Evolutionary conservation across 2,888 invertebrate species (phyloP).

Genomic region (Seira ritae): DNA sequence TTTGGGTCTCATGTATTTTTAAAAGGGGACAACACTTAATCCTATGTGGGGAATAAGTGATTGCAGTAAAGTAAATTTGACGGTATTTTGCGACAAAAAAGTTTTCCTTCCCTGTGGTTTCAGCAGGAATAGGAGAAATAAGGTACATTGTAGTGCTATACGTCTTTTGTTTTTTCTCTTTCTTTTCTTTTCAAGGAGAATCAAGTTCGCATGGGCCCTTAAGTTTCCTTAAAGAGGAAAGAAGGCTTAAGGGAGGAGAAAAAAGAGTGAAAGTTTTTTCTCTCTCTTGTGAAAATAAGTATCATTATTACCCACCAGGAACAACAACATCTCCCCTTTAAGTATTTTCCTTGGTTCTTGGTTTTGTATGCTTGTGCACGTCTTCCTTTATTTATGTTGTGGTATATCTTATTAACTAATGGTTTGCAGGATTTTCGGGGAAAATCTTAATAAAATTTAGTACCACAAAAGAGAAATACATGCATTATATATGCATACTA

Average conservation of each 20-base stretch:
- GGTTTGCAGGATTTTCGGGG: background rate
- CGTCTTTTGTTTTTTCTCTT: conserved; percentile 29
- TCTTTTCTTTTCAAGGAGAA: conserved; percentile 21
- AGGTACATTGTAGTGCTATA: too few relatives aligned
- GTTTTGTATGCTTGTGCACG: background rate
- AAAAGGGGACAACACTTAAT: conserved; percentile 24
- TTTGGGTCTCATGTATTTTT: background rate
- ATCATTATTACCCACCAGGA: background rate
- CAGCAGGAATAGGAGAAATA: conserved; percentile 4
- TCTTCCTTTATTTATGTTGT: background rate
- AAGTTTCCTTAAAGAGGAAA: background rate
- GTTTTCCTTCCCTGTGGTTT: conserved; percentile 36
- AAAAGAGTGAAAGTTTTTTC: background rate
- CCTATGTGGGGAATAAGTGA: conserved; percentile 43
- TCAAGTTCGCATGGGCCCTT: background rate
- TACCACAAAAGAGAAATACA: too few relatives aligned
- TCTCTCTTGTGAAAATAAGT: conserved; percentile 22
- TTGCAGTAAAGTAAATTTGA: conserved; percentile 53
- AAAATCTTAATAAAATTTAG: background rate
- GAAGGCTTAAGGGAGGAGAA: background rate
- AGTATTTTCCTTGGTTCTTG: background rate
- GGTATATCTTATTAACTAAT: background rate
- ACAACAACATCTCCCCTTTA: background rate
- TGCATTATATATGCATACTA: background rate
- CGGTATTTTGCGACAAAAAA: conserved; percentile 54